These are phyloP conservation scores for Microchrysa polita DNA, from an alignment of 2,888 invertebrate genomes.

Conservation along the genomic window DNA sequence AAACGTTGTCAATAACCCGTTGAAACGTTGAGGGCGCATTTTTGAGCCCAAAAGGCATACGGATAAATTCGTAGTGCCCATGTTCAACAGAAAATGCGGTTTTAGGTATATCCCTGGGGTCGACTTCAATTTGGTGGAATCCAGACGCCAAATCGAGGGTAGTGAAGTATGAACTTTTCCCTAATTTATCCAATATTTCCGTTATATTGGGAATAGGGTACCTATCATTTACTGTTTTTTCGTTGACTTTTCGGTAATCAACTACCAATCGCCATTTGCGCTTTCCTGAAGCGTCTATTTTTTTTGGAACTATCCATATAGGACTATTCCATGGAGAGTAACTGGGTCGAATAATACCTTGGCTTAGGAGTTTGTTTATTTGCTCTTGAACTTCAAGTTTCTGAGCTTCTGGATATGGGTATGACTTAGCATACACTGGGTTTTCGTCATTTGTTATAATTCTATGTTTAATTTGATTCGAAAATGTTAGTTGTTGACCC, in stretches of 20 bases:
- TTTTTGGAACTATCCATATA: slow-evolving; percentile 13
- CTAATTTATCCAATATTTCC: slow-evolving; percentile 58
- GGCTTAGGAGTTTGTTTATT: slow-evolving; percentile 48
- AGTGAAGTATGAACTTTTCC: too few species aligned
- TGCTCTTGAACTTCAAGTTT: slow-evolving; percentile 26
- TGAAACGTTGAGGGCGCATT: too few species aligned
- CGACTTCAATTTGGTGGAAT: too few species aligned
- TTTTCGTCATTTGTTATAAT: slow-evolving; percentile 42
- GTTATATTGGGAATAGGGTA: slow-evolving; percentile 58
- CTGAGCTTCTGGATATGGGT: slow-evolving; percentile 29
- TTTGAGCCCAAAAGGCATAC: too few species aligned
- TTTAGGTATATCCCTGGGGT: too few species aligned
- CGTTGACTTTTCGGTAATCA: slow-evolving; percentile 59
- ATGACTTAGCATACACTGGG: slow-evolving; percentile 9
- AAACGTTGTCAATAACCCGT: too few species aligned
- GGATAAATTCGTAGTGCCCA: too few species aligned
- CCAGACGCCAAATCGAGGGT: too few species aligned
- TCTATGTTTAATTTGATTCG: slow-evolving; percentile 49
- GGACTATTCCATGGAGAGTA: slow-evolving; percentile 51
- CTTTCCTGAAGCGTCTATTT: slow-evolving; percentile 51
- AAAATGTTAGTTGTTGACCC: slow-evolving; percentile 48
- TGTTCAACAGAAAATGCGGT: too few species aligned
- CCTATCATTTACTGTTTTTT: slow-evolving; percentile 57
- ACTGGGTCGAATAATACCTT: slow-evolving; percentile 50
- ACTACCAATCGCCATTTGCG: slow-evolving; percentile 57